These are phyloP conservation scores for Drosophila nigricruria DNA, from an alignment of 2,888 invertebrate species.

Conservation along the genomic window DNA sequence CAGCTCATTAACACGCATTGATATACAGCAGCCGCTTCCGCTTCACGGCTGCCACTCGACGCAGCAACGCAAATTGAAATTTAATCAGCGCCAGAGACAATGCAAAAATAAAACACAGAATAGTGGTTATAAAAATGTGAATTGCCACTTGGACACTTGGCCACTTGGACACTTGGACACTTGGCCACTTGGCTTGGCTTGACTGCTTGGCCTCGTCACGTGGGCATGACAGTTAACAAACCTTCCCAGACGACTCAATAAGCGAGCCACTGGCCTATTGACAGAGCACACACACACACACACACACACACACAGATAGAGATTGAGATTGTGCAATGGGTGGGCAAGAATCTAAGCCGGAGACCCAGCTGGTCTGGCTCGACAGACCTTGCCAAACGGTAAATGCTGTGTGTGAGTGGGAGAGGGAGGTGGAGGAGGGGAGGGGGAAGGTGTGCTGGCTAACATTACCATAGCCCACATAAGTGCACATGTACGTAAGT, in stretches of 20 bases:
- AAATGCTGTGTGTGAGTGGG: constrained; percentile 59
- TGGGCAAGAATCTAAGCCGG: constrained; percentile 74
- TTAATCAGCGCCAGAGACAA: constrained; percentile 65
- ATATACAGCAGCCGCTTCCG: constrained; percentile 44
- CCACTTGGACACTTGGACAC: constrained; percentile 46
- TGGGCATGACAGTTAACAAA: constrained; percentile 76
- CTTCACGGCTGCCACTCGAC: constrained; percentile 39
- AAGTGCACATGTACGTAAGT: constrained; percentile 37
- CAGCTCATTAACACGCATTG: constrained; percentile 58
- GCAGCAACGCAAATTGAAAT: constrained; percentile 58
- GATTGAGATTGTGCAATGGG: constrained; percentile 78
- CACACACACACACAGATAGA: constrained; percentile 24
- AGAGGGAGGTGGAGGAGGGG: constrained; percentile 18
- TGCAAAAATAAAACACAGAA: constrained; percentile 38
- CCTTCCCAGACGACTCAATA: constrained; percentile 71
- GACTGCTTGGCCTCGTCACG: constrained; percentile 65
- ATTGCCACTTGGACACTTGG: constrained; percentile 38
- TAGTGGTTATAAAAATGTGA: constrained; percentile 50
- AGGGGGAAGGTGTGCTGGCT: constrained; percentile 45
- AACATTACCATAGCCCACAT: constrained; percentile 76
- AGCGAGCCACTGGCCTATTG: constrained; percentile 76
- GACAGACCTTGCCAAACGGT: constrained; percentile 74
- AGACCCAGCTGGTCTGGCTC: constrained; percentile 67
- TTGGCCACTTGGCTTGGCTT: constrained; percentile 47
- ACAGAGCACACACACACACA: constrained; percentile 51